phyloP scores from a whole-genome alignment of 2,888 invertebrate species.

The Tipula confusa region DNA sequence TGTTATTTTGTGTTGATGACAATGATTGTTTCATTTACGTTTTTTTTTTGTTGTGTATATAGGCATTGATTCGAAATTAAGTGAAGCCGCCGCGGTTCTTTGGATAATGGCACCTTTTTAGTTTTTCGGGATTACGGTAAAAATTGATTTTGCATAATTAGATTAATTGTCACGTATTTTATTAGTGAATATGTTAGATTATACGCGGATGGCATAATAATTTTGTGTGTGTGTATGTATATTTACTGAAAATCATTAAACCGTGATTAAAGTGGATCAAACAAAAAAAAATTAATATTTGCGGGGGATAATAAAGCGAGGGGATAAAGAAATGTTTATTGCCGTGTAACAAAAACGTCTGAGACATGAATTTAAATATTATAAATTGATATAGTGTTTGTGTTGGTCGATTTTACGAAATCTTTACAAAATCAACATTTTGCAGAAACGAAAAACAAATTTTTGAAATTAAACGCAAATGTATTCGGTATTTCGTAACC shows the following conservation, averaged over 20 bases:
- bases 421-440: too few relatives aligned
- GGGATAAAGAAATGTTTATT: background rate
- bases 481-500: too few relatives aligned
- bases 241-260: background rate
- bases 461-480: too few relatives aligned
- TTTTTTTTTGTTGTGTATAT: background rate
- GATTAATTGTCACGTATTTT: background rate
- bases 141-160: background rate
- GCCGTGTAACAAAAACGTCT: too few relatives aligned
- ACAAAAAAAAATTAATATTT: background rate
- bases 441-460: background rate
- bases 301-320: background rate
- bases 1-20: background rate
- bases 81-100: background rate
- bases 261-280: background rate
- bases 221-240: background rate
- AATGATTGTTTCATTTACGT: slow-evolving; percentile 3
- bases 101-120: background rate
- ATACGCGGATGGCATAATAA: background rate
- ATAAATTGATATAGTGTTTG: too few relatives aligned
- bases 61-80: background rate
- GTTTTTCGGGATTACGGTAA: background rate
- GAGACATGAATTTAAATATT: too few relatives aligned
- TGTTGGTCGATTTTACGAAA: background rate
- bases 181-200: background rate